A percentile compares a stretch with the other conserved stretches of the same genome.
phyloP scores from a whole-genome alignment of 35 echinoderm and acorn worm genomes.

The Heliocidaris tuberculata region DNA sequence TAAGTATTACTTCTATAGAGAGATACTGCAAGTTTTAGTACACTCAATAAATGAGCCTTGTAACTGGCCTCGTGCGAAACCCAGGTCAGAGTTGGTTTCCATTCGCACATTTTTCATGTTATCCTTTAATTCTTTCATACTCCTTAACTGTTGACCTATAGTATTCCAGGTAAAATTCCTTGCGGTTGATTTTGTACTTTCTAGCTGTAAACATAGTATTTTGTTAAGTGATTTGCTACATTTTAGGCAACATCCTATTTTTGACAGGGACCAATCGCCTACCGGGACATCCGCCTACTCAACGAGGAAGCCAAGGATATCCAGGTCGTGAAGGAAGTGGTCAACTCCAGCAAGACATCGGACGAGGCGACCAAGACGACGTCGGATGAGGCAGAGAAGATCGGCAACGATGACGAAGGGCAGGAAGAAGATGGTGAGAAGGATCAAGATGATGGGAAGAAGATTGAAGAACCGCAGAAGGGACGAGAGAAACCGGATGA shows the following conservation, averaged over 20 bases:
- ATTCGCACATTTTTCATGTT: no score
- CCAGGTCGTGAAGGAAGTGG: neutral
- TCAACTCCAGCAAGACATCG: constrained; percentile 22
- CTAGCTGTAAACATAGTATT: no score
- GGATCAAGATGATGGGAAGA: neutral
- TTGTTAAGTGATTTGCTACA: no score
- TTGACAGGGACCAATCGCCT: constrained; percentile 38
- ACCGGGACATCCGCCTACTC: constrained; percentile 24
- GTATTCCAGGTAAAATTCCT: no score
- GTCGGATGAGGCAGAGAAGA: neutral
- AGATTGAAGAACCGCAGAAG: neutral
- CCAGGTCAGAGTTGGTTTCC: no score
- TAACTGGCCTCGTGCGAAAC: no score
- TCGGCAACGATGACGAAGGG: neutral
- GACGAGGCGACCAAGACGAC: neutral
- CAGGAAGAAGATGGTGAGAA: constrained; percentile 35
- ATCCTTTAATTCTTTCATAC: no score
- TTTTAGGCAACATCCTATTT: neutral
- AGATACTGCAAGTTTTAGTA: no score
- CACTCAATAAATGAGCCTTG: no score
- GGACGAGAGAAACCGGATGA: neutral
- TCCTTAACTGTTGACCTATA: no score
- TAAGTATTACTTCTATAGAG: no score
- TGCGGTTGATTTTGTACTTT: no score
- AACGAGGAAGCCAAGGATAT: constrained; percentile 40